Conservation (phyloP, 2,797 vertebrate species). For the Erpetoichthys calabaricus region DNA sequence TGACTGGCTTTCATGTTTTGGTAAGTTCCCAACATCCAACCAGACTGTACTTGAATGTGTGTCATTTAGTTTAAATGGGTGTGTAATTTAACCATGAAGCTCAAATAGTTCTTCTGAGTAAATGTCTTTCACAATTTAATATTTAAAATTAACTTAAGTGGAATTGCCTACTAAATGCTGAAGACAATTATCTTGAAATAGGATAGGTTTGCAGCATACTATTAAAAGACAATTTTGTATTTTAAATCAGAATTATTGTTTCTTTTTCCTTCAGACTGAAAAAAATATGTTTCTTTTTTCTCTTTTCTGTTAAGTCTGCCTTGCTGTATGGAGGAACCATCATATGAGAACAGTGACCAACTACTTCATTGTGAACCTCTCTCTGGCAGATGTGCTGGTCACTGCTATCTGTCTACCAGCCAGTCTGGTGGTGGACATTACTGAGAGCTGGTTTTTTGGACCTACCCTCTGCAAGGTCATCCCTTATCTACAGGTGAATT, state of each 20-base stretch:
- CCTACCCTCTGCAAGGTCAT: constrained; percentile 5
- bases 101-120: no score
- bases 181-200: no score
- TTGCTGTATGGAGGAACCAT: constrained; percentile 9
- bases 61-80: no score
- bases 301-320: not conserved
- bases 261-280: not conserved
- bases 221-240: not conserved
- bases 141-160: no score
- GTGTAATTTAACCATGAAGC: no score
- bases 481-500: constrained; percentile 4
- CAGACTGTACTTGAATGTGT: no score
- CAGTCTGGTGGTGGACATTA: constrained; percentile 7
- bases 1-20: no score
- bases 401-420: constrained; percentile 6
- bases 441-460: constrained; percentile 3
- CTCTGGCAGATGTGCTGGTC: constrained; percentile 6
- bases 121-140: no score
- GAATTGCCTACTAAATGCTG: no score
- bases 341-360: constrained; percentile 1
- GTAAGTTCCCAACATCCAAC: no score
- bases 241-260: not conserved
- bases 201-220: no score
- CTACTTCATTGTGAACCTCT: constrained; percentile 5
- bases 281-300: not conserved